Percentiles rank a stretch among this genome's conserved stretches.
Evolutionary conservation across 2,888 invertebrate species (phyloP).

Genomic region (Mycalesis mineus): DNA sequence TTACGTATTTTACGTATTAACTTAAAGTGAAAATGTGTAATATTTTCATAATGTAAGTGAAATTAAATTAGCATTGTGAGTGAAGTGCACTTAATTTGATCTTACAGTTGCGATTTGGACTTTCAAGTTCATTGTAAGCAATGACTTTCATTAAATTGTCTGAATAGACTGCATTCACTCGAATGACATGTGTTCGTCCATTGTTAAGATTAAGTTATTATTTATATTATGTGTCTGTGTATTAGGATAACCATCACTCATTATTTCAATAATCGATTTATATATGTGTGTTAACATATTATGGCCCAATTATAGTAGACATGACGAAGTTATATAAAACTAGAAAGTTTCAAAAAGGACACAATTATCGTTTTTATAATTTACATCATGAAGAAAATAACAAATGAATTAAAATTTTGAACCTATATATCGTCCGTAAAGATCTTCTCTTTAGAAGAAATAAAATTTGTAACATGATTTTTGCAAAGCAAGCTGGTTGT

Average conservation of each 20-base stretch:
- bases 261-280: slow-evolving; percentile 9
- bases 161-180: slow-evolving; percentile 74
- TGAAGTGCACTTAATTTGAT: slow-evolving; percentile 67
- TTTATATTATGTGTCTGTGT: slow-evolving; percentile 66
- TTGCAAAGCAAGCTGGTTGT: too few relatives aligned
- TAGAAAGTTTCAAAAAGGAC: not conserved
- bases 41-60: slow-evolving; percentile 14
- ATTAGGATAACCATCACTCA: slow-evolving; percentile 39
- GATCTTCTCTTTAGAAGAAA: too few relatives aligned
- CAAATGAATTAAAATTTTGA: too few relatives aligned
- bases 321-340: not conserved
- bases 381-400: too few relatives aligned
- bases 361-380: too few relatives aligned
- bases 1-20: slow-evolving; percentile 14
- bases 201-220: slow-evolving; percentile 61
- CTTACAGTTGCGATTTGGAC: slow-evolving; percentile 39
- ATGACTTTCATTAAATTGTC: slow-evolving; percentile 64
- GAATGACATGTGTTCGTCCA: slow-evolving; percentile 78
- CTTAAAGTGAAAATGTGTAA: not conserved
- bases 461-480: too few relatives aligned
- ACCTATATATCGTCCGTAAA: too few relatives aligned
- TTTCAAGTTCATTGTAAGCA: slow-evolving; percentile 59
- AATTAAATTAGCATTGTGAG: slow-evolving; percentile 31
- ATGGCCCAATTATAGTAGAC: not conserved
- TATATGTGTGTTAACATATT: not conserved